Base-by-base conservation (phyloP, 2,888 invertebrate genomes). In the Erpobdella octoculata region DNA sequence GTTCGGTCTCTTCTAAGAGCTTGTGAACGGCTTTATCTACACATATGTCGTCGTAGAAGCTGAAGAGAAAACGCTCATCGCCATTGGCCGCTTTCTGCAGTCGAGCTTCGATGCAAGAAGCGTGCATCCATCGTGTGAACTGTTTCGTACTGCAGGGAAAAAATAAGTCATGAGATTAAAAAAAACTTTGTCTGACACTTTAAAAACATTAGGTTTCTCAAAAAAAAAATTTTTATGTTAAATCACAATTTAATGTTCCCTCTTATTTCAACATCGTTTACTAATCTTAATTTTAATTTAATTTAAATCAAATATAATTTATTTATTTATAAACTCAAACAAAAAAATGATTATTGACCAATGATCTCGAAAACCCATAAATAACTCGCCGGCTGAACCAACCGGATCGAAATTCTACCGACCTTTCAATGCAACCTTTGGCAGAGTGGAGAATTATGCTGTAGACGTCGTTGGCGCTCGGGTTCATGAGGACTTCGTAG, bases 51-150 rank as follows among this genome's bases (percentile, higher is more conserved):
- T 91, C 89, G 78, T 89, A 91, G 83, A 89, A 93, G 0, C 89
- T 90, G 81, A 89, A 91, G 0, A 87, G 85, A 76, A 88, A 87
- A 72, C 86, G 86, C 53, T 87, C 86, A 77, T 86, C 88, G 70
- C 87, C 86, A 1, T 87, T 86, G 0, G 85, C 84, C 9, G 87
- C 83, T 76, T 84, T 85, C 75, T 89, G 87, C 0, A 89, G 88
- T 0, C 87, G 86, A 73, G 90, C 90, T 48, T 88, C 87, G 0
- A 91, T 79, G 78, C 93, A 93, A 0, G 90, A 90, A 15, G 88
- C 88, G 77, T 88, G 86, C 89, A 91, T 90, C 93, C 93, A 94
- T 9, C 93, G 88, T 0, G 89, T 87, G 79, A 93, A 91, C 0
- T 86, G 82, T 77, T 89, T 90, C 6, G 91, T 81, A 73, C 89